Evolutionary conservation across 2,797 vertebrate genomes (phyloP).

Genomic region (Pteropus rufus): DNA sequence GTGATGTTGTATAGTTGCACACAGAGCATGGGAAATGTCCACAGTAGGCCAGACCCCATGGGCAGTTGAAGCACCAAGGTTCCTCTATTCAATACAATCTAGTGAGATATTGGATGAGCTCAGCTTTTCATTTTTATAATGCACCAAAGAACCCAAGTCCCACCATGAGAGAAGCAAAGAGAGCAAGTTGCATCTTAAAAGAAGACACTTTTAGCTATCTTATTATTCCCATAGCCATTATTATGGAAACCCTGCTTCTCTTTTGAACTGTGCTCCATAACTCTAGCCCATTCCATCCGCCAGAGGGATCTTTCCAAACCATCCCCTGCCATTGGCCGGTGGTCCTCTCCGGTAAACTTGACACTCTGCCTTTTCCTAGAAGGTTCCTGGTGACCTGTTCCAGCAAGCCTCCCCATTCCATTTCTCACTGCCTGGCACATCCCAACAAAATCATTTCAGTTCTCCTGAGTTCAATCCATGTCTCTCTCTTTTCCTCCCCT

Average conservation of each 20-base stretch:
- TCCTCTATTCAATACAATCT: background rate
- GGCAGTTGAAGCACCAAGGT: background rate
- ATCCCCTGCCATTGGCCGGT: fast-evolving
- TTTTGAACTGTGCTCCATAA: fast-evolving
- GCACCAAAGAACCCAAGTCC: background rate
- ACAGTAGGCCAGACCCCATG: background rate
- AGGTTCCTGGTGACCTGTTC: background rate
- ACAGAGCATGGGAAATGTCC: background rate
- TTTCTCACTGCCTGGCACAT: background rate
- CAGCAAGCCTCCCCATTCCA: background rate
- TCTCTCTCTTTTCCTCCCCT: background rate
- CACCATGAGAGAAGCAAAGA: background rate
- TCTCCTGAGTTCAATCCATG: fast-evolving
- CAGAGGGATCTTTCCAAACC: background rate
- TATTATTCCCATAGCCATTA: background rate
- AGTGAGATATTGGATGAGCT: background rate
- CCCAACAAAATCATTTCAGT: background rate
- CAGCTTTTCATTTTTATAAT: background rate
- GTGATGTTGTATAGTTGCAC: fast-evolving
- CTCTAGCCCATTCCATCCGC: background rate
- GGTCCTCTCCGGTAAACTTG: background rate
- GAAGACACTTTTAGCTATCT: background rate
- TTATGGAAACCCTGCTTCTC: background rate
- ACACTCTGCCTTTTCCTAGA: background rate
- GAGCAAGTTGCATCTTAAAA: background rate